These are phyloP conservation scores for Phymorhynchus buccinoides DNA, from an alignment of 1,140 invertebrate genomes.

Conservation along the genomic window DNA sequence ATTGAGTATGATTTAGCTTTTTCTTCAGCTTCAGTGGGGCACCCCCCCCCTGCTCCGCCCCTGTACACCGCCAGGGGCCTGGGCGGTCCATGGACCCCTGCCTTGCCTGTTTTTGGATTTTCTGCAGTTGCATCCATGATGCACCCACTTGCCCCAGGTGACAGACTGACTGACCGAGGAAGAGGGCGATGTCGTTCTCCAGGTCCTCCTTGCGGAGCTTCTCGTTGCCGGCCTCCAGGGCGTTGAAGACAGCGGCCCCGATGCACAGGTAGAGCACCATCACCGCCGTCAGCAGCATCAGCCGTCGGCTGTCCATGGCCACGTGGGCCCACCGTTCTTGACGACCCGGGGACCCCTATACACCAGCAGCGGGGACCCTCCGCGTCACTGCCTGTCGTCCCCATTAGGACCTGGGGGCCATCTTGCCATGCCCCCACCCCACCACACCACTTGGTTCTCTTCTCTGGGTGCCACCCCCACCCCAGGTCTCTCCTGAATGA, in stretches of 20 bases:
- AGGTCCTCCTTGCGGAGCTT: conserved; percentile 46
- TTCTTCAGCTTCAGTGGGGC: no score
- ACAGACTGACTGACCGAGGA: conserved; percentile 47
- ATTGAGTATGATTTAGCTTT: no score
- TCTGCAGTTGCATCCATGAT: no score
- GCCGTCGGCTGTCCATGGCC: conserved; percentile 35
- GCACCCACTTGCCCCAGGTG: no score
- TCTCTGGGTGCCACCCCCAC: neutral
- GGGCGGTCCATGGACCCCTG: no score
- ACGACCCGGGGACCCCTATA: no score
- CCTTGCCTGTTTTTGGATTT: no score
- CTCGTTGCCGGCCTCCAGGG: conserved; percentile 53
- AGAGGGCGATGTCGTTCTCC: conserved; percentile 41
- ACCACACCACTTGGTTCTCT: neutral
- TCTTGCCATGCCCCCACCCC: neutral
- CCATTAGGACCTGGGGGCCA: neutral
- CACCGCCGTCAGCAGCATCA: conserved; percentile 69
- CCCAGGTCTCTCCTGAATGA: neutral
- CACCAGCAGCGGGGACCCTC: neutral
- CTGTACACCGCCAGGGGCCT: no score
- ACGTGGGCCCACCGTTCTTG: neutral
- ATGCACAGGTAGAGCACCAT: conserved; percentile 54
- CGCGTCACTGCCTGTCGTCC: neutral
- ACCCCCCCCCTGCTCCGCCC: no score
- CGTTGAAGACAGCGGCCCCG: conserved; percentile 53